These are phyloP conservation scores for Lutjanus erythropterus DNA, from an alignment of 2,113 vertebrate genomes.

Conservation along the genomic window DNA sequence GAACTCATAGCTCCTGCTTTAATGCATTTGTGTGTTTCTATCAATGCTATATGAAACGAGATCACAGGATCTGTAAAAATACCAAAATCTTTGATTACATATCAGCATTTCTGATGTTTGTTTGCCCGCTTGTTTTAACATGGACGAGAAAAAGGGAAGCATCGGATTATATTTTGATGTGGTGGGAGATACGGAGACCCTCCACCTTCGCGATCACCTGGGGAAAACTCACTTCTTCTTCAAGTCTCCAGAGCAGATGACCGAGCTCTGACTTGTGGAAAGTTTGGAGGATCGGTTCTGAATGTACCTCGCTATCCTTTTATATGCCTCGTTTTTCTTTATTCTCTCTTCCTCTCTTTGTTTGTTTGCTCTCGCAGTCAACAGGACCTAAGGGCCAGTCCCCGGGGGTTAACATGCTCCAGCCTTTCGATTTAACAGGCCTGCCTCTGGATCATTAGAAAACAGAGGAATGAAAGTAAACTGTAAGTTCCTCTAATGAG, in stretches of 20 bases:
- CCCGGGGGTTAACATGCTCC: constrained; percentile 70
- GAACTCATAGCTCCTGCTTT: constrained; percentile 22
- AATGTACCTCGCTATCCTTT: neutral
- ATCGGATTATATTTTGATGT: neutral
- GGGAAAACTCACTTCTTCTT: constrained; percentile 16
- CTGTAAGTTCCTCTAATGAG: constrained; percentile 82
- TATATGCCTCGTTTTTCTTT: constrained; percentile 4
- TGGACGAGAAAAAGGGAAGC: neutral
- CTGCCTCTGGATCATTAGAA: constrained; percentile 80
- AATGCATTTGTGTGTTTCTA: constrained; percentile 4
- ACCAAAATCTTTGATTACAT: constrained; percentile 36
- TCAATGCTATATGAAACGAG: constrained; percentile 3
- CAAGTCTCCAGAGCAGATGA: constrained; percentile 8
- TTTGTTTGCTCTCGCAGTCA: constrained; percentile 67
- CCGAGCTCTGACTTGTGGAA: constrained; percentile 23
- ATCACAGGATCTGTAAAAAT: constrained; percentile 36
- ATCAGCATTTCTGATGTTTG: constrained; percentile 20
- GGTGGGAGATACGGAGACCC: neutral
- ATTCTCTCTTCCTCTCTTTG: constrained; percentile 37
- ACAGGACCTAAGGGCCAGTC: constrained; percentile 66
- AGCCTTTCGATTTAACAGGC: constrained; percentile 77
- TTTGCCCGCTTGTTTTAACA: constrained; percentile 21
- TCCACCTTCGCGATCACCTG: neutral
- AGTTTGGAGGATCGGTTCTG: constrained; percentile 4
- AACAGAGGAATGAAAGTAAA: constrained; percentile 80